Evolutionary conservation across 2,797 vertebrate species (phyloP).

Genomic region (Morus bassanus): DNA sequence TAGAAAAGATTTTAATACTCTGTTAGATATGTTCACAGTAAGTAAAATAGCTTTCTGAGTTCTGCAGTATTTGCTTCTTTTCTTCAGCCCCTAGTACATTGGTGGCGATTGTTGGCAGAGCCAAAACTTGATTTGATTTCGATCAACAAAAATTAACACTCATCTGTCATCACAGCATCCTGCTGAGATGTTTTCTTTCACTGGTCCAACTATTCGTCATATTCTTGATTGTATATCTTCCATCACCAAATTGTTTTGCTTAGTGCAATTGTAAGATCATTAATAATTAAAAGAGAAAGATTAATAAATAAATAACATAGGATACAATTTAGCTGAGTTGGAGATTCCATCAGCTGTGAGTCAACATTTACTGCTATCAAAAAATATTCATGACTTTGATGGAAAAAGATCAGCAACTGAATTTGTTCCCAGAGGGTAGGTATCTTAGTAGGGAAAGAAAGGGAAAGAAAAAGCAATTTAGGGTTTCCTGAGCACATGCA

Average conservation of each 20-base stretch:
- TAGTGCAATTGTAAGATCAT: neutral
- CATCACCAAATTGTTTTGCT: constrained; percentile 1
- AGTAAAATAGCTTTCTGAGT: neutral
- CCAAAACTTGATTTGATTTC: neutral
- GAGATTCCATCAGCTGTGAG: constrained; percentile 19
- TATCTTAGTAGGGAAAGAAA: neutral
- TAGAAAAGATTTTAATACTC: neutral
- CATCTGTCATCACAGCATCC: neutral
- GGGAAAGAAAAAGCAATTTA: neutral
- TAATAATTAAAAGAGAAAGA: constrained; percentile 34
- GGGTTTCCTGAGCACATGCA: neutral
- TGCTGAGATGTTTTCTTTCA: neutral
- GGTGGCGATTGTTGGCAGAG: neutral
- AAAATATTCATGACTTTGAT: neutral
- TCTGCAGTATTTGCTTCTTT: neutral
- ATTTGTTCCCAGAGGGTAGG: neutral
- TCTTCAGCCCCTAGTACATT: neutral
- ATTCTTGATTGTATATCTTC: neutral
- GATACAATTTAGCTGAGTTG: constrained; percentile 10
- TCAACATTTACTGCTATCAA: constrained; percentile 29
- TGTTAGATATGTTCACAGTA: neutral
- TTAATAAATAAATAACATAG: constrained; percentile 44
- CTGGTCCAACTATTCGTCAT: neutral
- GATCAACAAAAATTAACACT: neutral
- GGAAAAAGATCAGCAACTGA: neutral